phyloP scores from a whole-genome alignment of 2,797 vertebrate species.

The Pseudochromis fuscus region DNA sequence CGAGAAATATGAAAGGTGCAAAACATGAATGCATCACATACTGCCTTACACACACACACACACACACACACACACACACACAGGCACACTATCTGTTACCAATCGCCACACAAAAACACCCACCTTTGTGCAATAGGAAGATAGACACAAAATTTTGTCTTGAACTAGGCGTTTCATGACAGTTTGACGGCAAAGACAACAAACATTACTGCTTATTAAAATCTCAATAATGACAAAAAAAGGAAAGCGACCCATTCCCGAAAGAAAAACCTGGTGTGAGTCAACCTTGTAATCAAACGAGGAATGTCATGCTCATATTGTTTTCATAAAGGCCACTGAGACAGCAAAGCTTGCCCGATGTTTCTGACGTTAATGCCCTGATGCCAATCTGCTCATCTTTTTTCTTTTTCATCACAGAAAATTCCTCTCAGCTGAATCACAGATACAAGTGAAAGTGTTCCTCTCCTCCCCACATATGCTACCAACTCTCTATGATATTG shows the following conservation, averaged over 20 bases:
- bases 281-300: conserved; percentile 57
- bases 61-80: conserved; percentile 61
- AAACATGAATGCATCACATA: conserved; percentile 84
- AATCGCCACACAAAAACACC: conserved; percentile 86
- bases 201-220: conserved; percentile 38
- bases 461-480: conserved; percentile 41
- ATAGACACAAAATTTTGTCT: conserved; percentile 88
- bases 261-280: conserved; percentile 48
- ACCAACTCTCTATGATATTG: conserved; percentile 72
- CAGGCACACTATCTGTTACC: conserved; percentile 74
- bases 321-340: conserved; percentile 84
- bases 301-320: conserved; percentile 64
- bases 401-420: conserved; percentile 23
- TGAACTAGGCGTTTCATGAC: conserved; percentile 89
- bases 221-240: conserved; percentile 47
- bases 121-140: conserved; percentile 92
- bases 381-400: conserved; percentile 41
- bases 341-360: conserved; percentile 65
- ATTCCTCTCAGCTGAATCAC: conserved; percentile 26
- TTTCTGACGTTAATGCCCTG: conserved; percentile 74
- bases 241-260: conserved; percentile 32
- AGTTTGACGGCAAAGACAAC: conserved; percentile 65
- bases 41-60: conserved; percentile 64
- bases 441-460: conserved; percentile 25
- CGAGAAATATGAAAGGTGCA: conserved; percentile 53